Evolutionary conservation across 2,888 invertebrate genomes (phyloP).

Genomic region (Scaptomyza caliginosa): DNA sequence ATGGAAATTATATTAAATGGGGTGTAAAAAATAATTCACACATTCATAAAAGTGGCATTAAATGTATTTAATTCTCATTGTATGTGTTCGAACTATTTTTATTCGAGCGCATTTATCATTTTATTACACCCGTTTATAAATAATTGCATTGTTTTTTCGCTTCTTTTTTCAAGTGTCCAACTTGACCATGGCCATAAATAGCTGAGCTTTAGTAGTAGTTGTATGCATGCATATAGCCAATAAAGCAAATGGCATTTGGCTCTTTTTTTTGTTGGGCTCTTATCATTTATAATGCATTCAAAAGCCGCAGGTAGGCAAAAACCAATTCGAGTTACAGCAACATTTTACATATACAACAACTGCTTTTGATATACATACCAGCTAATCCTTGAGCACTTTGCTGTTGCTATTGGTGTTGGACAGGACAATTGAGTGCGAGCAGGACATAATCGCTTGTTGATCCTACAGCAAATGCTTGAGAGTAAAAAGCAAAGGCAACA

Average conservation of each 20-base stretch:
- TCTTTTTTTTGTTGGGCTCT: conserved; percentile 37
- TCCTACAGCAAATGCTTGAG: conserved; percentile 74
- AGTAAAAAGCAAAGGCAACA: conserved; percentile 27
- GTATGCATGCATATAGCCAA: conserved; percentile 64
- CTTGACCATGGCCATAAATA: conserved; percentile 49
- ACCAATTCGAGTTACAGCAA: conserved; percentile 4
- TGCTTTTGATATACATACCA: conserved; percentile 39
- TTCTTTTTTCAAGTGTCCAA: background rate
- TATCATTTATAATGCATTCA: conserved; percentile 69
- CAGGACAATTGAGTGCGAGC: conserved; percentile 54
- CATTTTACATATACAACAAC: background rate
- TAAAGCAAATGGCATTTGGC: conserved; percentile 24
- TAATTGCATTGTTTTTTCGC: background rate
- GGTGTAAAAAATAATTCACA: background rate
- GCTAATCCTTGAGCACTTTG: conserved; percentile 66
- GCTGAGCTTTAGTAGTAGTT: background rate
- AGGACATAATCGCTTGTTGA: conserved; percentile 77
- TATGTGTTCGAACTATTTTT: background rate
- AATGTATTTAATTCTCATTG: background rate
- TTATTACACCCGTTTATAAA: background rate
- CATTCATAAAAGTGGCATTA: too few relatives aligned
- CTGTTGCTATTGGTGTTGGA: conserved; percentile 8
- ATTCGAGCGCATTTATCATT: background rate
- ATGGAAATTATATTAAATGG: background rate
- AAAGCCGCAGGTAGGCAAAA: conserved; percentile 38